Evolutionary conservation across 2,113 vertebrate genomes (phyloP).

Genomic region (Passerina amoena): DNA sequence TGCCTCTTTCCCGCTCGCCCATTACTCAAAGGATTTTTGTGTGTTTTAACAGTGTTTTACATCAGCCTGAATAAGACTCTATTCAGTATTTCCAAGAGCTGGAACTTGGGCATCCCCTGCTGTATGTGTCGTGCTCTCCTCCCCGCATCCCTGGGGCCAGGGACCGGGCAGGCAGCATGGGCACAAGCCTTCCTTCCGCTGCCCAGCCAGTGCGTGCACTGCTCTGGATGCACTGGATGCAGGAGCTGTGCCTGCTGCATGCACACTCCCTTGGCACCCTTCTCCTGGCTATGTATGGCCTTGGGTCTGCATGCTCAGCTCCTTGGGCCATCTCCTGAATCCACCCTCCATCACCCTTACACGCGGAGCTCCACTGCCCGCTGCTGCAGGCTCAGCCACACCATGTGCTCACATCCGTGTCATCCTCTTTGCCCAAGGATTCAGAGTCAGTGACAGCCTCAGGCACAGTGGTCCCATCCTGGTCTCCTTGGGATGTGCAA

Average conservation of each 20-base stretch:
- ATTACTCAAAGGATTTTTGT: conserved; percentile 87
- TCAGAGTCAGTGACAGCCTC: neutral
- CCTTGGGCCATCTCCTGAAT: neutral
- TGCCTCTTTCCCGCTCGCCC: conserved; percentile 80
- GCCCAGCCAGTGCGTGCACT: neutral
- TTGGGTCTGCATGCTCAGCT: neutral
- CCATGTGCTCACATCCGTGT: rapidly evolving
- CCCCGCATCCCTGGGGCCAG: neutral
- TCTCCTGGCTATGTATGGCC: neutral
- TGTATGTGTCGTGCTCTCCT: neutral
- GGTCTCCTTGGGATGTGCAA: rapidly evolving
- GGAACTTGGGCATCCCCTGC: conserved; percentile 70
- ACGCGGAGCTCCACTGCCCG: rapidly evolving
- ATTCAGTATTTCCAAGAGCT: conserved; percentile 76
- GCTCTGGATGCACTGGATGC: neutral
- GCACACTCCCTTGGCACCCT: neutral
- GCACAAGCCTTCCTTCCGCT: neutral
- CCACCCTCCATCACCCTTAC: neutral
- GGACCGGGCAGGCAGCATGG: rapidly evolving
- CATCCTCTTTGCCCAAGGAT: neutral
- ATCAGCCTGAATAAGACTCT: conserved; percentile 83
- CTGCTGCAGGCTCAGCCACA: neutral
- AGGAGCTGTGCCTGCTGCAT: neutral
- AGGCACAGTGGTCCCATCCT: neutral
- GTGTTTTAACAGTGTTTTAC: conserved; percentile 81